These are phyloP conservation scores for Sacculina carcini DNA, from an alignment of 2,888 invertebrate species.

Conservation along the genomic window DNA sequence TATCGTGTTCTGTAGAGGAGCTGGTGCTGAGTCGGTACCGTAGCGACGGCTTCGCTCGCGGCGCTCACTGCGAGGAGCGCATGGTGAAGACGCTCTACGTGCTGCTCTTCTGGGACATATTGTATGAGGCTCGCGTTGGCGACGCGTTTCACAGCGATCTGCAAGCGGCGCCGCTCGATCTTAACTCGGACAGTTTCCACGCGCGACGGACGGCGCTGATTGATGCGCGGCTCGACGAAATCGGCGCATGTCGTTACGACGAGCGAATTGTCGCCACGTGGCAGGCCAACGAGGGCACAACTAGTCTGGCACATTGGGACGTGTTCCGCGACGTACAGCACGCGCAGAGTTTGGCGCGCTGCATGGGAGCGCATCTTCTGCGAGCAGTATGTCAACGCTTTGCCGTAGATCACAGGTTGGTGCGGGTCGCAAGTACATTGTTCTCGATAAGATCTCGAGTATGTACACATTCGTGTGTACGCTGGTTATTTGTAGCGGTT, in stretches of 20 bases:
- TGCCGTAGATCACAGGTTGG: slow-evolving; percentile 25
- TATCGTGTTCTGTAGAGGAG: slow-evolving; percentile 29
- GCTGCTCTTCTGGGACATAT: slow-evolving; percentile 51
- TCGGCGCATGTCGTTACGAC: slow-evolving; percentile 20
- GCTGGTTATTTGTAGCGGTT: too few species aligned
- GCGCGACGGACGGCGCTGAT: slow-evolving; percentile 31
- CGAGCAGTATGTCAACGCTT: slow-evolving; percentile 32
- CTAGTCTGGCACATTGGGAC: slow-evolving; percentile 26
- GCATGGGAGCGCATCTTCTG: slow-evolving; percentile 28
- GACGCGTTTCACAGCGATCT: slow-evolving; percentile 37
- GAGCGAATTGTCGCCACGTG: slow-evolving; percentile 23
- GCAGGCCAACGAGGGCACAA: slow-evolving; percentile 19
- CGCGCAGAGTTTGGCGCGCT: slow-evolving; percentile 23
- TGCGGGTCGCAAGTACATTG: too few species aligned
- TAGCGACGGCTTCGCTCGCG: slow-evolving; percentile 24
- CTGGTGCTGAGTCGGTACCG: slow-evolving; percentile 28
- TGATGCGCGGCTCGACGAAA: slow-evolving; percentile 24
- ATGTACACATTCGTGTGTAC: too few species aligned
- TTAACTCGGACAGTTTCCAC: slow-evolving; percentile 38
- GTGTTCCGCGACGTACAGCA: slow-evolving; percentile 19
- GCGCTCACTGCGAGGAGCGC: slow-evolving; percentile 43
- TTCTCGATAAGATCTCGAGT: too few species aligned
- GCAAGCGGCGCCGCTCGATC: slow-evolving; percentile 36
- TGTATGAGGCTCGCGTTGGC: slow-evolving; percentile 30
- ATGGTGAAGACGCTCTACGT: slow-evolving; percentile 34